Percentiles rank a stretch among this genome's conserved stretches.
These are phyloP conservation scores for Rhea pennata DNA, from an alignment of 2,113 vertebrate genomes.

Conservation along the genomic window DNA sequence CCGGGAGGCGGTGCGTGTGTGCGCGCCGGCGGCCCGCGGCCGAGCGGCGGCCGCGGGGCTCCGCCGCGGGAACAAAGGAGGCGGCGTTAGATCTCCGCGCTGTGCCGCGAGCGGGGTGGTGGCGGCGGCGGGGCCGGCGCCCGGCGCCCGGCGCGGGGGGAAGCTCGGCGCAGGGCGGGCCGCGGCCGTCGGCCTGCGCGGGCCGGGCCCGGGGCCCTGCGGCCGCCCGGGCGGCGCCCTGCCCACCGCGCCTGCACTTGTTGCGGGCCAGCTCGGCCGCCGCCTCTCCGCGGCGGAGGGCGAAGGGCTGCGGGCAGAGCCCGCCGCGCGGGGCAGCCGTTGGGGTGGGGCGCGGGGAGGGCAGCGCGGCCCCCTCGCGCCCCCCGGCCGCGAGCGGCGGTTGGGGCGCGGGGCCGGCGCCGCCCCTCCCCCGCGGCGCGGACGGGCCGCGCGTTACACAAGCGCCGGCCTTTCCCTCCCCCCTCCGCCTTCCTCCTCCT, in stretches of 20 bases:
- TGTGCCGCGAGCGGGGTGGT: not conserved
- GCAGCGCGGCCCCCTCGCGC: not conserved
- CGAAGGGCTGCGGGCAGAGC: too few species aligned
- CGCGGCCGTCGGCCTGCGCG: not conserved
- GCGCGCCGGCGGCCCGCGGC: not conserved
- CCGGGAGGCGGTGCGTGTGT: not conserved
- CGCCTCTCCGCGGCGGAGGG: not conserved
- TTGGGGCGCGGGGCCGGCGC: not conserved
- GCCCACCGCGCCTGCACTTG: not conserved
- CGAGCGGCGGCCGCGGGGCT: not conserved
- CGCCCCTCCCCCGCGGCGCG: not conserved
- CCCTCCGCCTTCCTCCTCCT: too few species aligned
- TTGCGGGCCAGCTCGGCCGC: not conserved
- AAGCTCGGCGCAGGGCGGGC: not conserved
- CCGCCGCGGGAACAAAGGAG: slow-evolving; percentile 1
- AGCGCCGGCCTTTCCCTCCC: not conserved
- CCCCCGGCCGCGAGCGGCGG: not conserved
- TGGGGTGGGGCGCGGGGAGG: not conserved
- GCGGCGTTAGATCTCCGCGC: not conserved
- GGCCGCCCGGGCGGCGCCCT: not conserved
- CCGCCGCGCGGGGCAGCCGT: not conserved
- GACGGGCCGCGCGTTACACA: not conserved
- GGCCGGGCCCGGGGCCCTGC: not conserved
- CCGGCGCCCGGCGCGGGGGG: not conserved
- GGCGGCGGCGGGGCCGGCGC: not conserved